Base-by-base conservation (phyloP, 1,140 invertebrate genomes). In the Drosophila pruinosa region DNA sequence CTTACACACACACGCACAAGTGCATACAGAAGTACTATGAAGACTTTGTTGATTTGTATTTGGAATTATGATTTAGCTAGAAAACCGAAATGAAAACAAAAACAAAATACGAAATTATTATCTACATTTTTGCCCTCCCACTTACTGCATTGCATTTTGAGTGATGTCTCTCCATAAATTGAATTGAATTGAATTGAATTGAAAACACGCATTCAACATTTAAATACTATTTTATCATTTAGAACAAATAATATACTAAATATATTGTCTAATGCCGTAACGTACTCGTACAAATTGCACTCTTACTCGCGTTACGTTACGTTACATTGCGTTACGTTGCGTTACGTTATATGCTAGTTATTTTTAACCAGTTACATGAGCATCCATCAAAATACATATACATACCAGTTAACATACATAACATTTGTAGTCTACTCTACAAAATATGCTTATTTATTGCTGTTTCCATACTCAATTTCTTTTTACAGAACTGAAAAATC, bases 401-500 rank as follows among this genome's bases (percentile, higher is more conserved):
- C 81, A 85, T 85, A 88, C 62, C 81, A 85, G 81, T 86, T 85
- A 68, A 85, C 64, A 86, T 77, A 62, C 50, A 56, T 81, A 81
- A 74, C 77, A 86, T 88, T 86, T 89, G 81, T 89, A 89, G 86
- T 86, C 74, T 90, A 90, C 88, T 90, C 86, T 90, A 91, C 86
- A 89, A 91, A 90, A 90, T 89, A 90, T 88, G 89, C 89, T 91
- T 90, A 91, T 91, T 91, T 91, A 90, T 91, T 91, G 89, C 89
- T 91, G 89, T 91, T 91, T 91, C 89, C 82, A 90, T 90, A 79
- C 85, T 79, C 90, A 91, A 88, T 89, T 91, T 89, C 82, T 91
- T 91, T 79, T 96, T 95, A 81, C 95, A 98, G 97, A 97, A 93
- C 92, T 98, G 93, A 98, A 97, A 94, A 97, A 98, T 93, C 96